phyloP scores from a whole-genome alignment of 2,113 vertebrate genomes.

The Tretioscincus oriximinensis region DNA sequence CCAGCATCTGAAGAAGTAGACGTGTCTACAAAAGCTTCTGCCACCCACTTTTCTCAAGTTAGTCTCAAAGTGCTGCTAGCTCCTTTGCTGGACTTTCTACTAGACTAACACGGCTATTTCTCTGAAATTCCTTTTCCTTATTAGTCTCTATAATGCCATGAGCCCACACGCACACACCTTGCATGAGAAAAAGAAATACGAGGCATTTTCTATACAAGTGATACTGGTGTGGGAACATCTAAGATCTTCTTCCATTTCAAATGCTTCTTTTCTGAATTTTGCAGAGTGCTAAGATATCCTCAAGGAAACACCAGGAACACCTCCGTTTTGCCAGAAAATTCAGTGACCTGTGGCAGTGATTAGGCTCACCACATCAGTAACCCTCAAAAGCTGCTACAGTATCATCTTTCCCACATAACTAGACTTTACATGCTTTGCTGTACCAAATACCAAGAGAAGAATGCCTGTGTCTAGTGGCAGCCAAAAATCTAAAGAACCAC shows the following conservation, averaged over 20 bases:
- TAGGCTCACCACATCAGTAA: no score
- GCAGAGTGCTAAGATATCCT: background rate
- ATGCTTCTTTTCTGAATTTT: background rate
- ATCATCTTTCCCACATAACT: background rate
- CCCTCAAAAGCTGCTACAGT: background rate
- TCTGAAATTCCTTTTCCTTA: no score
- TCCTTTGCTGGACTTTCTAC: no score
- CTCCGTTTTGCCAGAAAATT: background rate
- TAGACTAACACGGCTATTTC: no score
- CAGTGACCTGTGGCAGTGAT: background rate
- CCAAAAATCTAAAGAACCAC: no score
- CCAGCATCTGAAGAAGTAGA: no score
- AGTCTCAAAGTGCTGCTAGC: no score
- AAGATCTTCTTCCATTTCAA: background rate
- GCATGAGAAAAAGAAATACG: background rate
- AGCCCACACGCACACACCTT: background rate
- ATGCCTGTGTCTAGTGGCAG: no score
- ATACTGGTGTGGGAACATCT: background rate
- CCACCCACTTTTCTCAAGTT: no score
- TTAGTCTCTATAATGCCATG: no score
- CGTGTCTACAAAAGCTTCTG: no score
- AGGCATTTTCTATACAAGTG: background rate
- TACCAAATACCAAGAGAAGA: background rate
- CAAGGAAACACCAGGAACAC: background rate
- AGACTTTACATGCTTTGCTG: background rate